Evolutionary conservation across 2,797 vertebrate species (phyloP), one percentile per base, ranked within the genome.

Genomic region (Platyrinchus mystaceus): DNA sequence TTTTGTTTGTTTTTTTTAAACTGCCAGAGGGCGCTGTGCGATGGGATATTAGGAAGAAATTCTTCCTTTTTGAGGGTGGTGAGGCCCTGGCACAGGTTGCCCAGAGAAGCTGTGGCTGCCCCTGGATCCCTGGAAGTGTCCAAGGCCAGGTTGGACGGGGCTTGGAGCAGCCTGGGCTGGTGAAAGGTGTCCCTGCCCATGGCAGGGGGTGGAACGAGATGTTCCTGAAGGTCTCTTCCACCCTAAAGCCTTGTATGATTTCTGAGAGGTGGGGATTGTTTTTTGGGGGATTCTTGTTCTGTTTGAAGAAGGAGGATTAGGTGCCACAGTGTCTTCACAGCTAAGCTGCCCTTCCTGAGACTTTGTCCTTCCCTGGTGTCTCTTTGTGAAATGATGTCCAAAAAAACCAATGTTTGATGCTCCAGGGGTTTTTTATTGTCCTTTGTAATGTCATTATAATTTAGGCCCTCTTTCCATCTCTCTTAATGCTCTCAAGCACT

Each of bases 401-500:
- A 30, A 67, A 67, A 49, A 5, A 0, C 26, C 32, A 28, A 34
- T 47, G 26, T 63, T 67, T n/a, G 60, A 34, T 80, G 84, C 62
- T 91, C 78, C 24, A 11, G 60, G 80, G 75, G 2, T 12, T 79
- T 94, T 50, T 78, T 64, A 2, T 85, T 89, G 91, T 94, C 64
- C 68, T 83, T 6, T 36, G 28, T 26, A 60, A 74, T 77, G 84
- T 60, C 71, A 47, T 53, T 83, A 20, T 28, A 49, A 92, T 93
- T 93, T 64, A n/a, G 66, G 12, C 24, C 27, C 39, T 83, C 82
- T 89, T 87, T 84, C 66, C 67, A 2, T 87, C 47, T 68, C 46
- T 75, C 64, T 62, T 94, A 58, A 91, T 93, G 82, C 36, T 93
- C 58, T 62, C 26, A 47, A 93, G 64, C 91, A 78, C 43, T 64